These are phyloP conservation scores for Tetraodon nigroviridis DNA, from an alignment of 2,113 vertebrate species.

Conservation along the genomic window DNA sequence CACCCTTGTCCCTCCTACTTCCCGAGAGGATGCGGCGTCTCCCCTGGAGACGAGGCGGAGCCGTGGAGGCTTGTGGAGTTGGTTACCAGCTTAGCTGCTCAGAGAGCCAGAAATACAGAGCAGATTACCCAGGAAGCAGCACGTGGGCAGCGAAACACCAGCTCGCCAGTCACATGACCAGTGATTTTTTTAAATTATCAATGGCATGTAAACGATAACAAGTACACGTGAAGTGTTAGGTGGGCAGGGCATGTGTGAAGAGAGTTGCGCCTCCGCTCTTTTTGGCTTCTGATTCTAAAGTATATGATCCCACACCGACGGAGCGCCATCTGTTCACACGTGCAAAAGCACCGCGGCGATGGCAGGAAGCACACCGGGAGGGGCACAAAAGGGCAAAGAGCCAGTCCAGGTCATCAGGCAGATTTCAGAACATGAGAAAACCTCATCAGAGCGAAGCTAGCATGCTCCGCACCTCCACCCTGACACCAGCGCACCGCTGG, in stretches of 20 bases:
- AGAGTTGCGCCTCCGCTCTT: slow-evolving; percentile 11
- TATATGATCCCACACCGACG: slow-evolving; percentile 32
- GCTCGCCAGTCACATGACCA: slow-evolving; percentile 2
- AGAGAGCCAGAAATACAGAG: slow-evolving; percentile 51
- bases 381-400: too few species aligned
- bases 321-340: slow-evolving; percentile 51
- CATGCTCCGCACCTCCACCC: background rate
- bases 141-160: slow-evolving; percentile 39
- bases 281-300: slow-evolving; percentile 36
- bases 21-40: background rate
- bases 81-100: slow-evolving; percentile 11
- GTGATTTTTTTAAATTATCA: background rate
- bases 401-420: slow-evolving; percentile 21
- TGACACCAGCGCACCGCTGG: background rate
- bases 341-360: background rate
- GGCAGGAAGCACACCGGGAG: too few species aligned
- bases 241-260: slow-evolving; percentile 21
- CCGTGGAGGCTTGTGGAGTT: background rate
- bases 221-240: slow-evolving; percentile 8
- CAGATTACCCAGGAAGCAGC: slow-evolving; percentile 51
- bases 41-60: too few species aligned
- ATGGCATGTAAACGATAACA: background rate
- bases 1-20: background rate
- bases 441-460: background rate
- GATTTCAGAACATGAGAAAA: background rate